Base-by-base conservation (phyloP, 2,113 vertebrate species). In the Salvelinus sp. region DNA sequence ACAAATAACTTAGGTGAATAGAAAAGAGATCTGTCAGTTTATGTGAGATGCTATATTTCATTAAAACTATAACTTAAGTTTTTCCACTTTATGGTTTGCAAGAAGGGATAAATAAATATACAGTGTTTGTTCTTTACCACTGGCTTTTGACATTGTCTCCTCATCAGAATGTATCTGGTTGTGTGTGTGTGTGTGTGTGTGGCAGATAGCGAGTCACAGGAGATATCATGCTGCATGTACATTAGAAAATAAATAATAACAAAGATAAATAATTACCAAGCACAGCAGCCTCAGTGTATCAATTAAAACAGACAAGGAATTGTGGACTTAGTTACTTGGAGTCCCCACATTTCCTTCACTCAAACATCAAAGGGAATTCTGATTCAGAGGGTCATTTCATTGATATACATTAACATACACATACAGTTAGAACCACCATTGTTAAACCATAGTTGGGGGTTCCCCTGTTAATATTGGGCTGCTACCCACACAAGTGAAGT, bases 361-460 rank as follows among this genome's bases (percentile, higher is more conserved):
- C n/a, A 23, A 62, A 22, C 58, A 60, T 60, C 58, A 62, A 62
- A 23, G 1, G n/a, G n/a, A 62, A 62, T 62, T 22, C 58, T 1
- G 16, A 18, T 57, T 57, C 54, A 57, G 20, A 6, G 13, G 14
- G 20, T 57, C 18, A 57, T 57, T 18, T 57, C 54, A 14, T 57
- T 57, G 54, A 74, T 38, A 74, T 47, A 62, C 58, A 65, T 27
- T 70, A 18, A 28, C 58, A 48, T 48, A 18, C 27, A 67, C 70
- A 77, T 23, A 70, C 44, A 48, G 33, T 62, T 22, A 38, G 62
- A 48, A 73, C 60, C 12, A 12, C 50, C 13, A 47, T 12, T 44
- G 69, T 68, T 54, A 33, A 44, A 44, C 38, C 38, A 69, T 70
- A 79, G 54, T 70, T 28, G 27, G 3, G 66, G 70, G 70, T 64